Base-by-base conservation (phyloP, 2,888 invertebrate species). In the Thecocarcelia acutangulata region DNA sequence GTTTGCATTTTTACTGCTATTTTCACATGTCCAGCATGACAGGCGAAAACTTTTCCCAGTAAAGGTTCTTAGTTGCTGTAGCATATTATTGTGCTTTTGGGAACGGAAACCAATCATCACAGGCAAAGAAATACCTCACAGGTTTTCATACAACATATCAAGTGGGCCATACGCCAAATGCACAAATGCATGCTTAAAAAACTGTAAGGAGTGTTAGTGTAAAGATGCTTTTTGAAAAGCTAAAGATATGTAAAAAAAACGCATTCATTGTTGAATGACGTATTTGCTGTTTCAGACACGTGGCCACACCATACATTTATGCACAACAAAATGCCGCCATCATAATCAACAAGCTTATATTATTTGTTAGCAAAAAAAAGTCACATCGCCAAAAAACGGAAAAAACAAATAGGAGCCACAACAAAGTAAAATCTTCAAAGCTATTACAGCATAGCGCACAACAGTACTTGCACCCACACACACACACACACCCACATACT, bases 1-100 rank as follows among this genome's bases (percentile, higher is more conserved):
- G 59, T 59, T 61, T 63, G 21, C 44, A 17, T 37, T 63, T 70
- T 46, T 69, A 33, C 66, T 61, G 64, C 63, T 70, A 74, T 83
- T 82, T 82, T 80, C 80, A 77, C 82, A 80, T 77, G 80, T 75
- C 79, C 77, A 75, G 52, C 69, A 66, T 74, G 80, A 78, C 69
- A 64, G 69, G 69, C 46, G 44, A 73, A 59, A 70, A 69, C 46
- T 81, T 73, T 33, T 46, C 59, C 73, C 64, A 69, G 68, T 74
- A 74, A 46, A 69, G 69, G 56, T 28, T 72, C 68, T 54, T 9
- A 59, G 52, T 61, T 37, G 77, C 46, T 56, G 15, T 9, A 69
- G 76, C 50, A 68, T 28, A 73, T 68, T 61, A 56, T 76, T 76
- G 40, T 59, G 42, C 42, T 69, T 42, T 52, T 73, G 66, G 48